Base-by-base conservation (phyloP, 2,113 vertebrate species). In the Bambusicola thoracicus region DNA sequence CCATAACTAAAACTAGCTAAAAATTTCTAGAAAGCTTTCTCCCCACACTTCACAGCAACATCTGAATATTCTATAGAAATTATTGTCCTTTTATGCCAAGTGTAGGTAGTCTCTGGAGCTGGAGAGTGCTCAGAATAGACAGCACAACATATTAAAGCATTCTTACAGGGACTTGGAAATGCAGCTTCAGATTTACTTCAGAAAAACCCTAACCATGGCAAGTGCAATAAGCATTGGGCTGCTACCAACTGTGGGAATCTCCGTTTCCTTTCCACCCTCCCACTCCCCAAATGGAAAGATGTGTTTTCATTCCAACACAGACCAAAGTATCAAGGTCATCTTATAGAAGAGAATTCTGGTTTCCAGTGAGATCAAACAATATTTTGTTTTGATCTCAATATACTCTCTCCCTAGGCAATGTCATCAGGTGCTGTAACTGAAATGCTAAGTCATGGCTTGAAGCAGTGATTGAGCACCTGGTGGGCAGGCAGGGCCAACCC, bases 171-270 rank as follows among this genome's bases (percentile, higher is more conserved):
- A 18, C 38, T 4, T 34, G 15, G 73, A 93, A 15, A 48, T 55
- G 21, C 15, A 89, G 30, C 25, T 89, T 87, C 58, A 41, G 38
- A 27, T 89, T 89, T 89, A 46, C 19, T 82, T 76, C 58, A 13
- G 46, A 48, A 72, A 30, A 70, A 1, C 0, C 2, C 6, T 58
- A 4, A 24, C 48, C 3, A 2, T 41, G 21, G 20, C n/a, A 86
- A 76, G 36, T 61, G 14, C 38, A 67, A 6, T 36, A 58, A 66
- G 20, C 22, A 40, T 24, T 66, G 30, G 8, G 8, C 19, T 61
- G 22, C 56, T 73, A 75, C 36, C 12, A 41, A 0, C 49, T 74
- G 40, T 85, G 70, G 75, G 36, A 43, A 77, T 58, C 4, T 38
- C 59, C 85, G 7, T 61, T 88, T 65, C 38, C 24, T 85, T 56